Evolutionary conservation across 2,888 invertebrate species (phyloP).

Genomic region (Carterocephalus palaemon): DNA sequence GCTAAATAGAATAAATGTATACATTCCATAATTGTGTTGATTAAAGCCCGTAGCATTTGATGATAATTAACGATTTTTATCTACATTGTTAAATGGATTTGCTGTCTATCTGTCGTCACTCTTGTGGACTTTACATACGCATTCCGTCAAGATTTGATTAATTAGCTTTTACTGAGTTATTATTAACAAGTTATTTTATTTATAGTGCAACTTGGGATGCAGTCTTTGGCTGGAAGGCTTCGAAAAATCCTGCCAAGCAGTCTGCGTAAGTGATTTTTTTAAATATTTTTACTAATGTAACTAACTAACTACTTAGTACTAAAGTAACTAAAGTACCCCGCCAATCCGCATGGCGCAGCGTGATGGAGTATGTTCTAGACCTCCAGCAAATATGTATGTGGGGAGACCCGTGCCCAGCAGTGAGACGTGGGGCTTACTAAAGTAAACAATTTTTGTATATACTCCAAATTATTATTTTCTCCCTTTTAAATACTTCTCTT

Average conservation of each 20-base stretch:
- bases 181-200: slow-evolving; percentile 42
- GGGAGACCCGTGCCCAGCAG: no score
- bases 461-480: slow-evolving; percentile 8
- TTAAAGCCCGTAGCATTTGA: slow-evolving; percentile 63
- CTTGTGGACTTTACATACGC: slow-evolving; percentile 10
- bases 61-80: slow-evolving; percentile 43
- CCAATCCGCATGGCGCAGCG: no score
- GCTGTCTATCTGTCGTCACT: slow-evolving; percentile 18
- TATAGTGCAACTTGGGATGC: slow-evolving; percentile 90
- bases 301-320: not conserved
- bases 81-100: slow-evolving; percentile 20
- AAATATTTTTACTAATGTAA: no score
- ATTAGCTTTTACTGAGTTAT: not conserved
- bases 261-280: slow-evolving; percentile 86
- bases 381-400: no score
- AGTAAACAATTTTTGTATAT: no score
- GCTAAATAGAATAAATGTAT: slow-evolving; percentile 6
- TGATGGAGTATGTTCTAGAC: no score
- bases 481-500: slow-evolving; percentile 1
- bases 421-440: no score
- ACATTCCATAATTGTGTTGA: slow-evolving; percentile 49
- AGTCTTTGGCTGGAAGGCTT: slow-evolving; percentile 87
- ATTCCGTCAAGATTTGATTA: slow-evolving; percentile 7
- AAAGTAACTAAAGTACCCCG: no score
- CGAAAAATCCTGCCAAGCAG: slow-evolving; percentile 86